Conservation (phyloP, 1,140 invertebrate species). For the Idris sp. region DNA sequence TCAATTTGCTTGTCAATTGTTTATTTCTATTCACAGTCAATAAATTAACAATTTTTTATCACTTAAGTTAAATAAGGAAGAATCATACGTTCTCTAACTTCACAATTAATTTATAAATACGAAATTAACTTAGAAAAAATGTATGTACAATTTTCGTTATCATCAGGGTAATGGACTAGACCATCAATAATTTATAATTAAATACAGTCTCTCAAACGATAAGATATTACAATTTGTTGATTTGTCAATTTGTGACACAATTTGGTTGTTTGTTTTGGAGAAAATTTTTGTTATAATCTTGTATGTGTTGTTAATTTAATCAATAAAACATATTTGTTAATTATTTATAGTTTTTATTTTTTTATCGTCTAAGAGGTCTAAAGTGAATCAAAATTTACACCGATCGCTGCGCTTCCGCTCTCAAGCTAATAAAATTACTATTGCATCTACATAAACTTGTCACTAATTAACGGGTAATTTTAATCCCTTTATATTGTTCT, state of each 20-base stretch:
- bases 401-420: conserved; percentile 62
- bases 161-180: conserved; percentile 62
- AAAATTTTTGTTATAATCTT: too few species aligned
- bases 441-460: conserved; percentile 75
- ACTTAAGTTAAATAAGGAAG: conserved; percentile 68
- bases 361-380: conserved; percentile 58
- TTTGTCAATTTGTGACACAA: conserved; percentile 34
- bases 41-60: conserved; percentile 76
- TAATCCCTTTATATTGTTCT: conserved; percentile 55
- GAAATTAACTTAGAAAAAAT: conserved; percentile 74
- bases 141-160: conserved; percentile 60
- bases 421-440: conserved; percentile 75
- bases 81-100: conserved; percentile 66
- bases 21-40: conserved; percentile 77
- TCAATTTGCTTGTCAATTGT: conserved; percentile 47
- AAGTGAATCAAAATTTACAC: conserved; percentile 66
- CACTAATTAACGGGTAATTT: conserved; percentile 73
- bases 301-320: conserved; percentile 23
- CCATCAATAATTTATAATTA: conserved; percentile 56
- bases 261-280: too few species aligned
- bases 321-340: conserved; percentile 14
- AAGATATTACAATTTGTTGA: conserved; percentile 33
- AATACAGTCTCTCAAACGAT: conserved; percentile 40
- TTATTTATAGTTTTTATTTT: conserved; percentile 19
- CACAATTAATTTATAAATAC: conserved; percentile 75